Evolutionary conservation across 2,888 invertebrate genomes (phyloP).

Genomic region (Unio pictorum): DNA sequence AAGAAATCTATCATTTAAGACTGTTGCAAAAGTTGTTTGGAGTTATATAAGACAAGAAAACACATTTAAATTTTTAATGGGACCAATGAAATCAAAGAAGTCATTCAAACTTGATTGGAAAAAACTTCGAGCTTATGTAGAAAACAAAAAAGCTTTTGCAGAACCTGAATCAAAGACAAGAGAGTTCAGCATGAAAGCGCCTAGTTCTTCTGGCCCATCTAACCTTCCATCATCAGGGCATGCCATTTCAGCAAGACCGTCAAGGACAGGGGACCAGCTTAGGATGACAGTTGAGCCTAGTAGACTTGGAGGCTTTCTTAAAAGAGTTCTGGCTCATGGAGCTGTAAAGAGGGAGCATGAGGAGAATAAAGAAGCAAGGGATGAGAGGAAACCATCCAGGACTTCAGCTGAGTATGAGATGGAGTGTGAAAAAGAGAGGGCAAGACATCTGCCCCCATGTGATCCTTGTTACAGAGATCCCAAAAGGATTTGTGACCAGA

Average conservation of each 20-base stretch:
- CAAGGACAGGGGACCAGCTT: too few species aligned
- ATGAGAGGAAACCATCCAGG: neutral
- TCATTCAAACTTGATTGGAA: conserved; percentile 40
- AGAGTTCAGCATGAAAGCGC: conserved; percentile 38
- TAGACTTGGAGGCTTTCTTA: too few species aligned
- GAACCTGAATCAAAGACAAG: conserved; percentile 26
- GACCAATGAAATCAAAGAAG: conserved; percentile 32
- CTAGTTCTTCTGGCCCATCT: conserved; percentile 10
- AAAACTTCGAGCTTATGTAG: conserved; percentile 35
- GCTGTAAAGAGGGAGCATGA: conserved; percentile 1
- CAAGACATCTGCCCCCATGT: too few species aligned
- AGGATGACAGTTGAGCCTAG: too few species aligned
- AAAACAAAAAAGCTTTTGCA: conserved; percentile 37
- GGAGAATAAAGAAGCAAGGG: conserved; percentile 1
- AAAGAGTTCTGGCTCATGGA: too few species aligned
- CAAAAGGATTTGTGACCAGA: too few species aligned
- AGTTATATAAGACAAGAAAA: conserved; percentile 42
- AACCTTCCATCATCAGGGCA: too few species aligned
- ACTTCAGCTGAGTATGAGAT: too few species aligned
- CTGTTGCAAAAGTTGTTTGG: conserved; percentile 35
- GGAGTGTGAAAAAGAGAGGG: too few species aligned
- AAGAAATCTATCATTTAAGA: conserved; percentile 35
- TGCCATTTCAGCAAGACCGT: too few species aligned
- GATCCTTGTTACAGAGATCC: too few species aligned
- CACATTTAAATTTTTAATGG: conserved; percentile 33